Conservation (phyloP, 2,113 vertebrate species). For the Eulemur rufifrons region DNA sequence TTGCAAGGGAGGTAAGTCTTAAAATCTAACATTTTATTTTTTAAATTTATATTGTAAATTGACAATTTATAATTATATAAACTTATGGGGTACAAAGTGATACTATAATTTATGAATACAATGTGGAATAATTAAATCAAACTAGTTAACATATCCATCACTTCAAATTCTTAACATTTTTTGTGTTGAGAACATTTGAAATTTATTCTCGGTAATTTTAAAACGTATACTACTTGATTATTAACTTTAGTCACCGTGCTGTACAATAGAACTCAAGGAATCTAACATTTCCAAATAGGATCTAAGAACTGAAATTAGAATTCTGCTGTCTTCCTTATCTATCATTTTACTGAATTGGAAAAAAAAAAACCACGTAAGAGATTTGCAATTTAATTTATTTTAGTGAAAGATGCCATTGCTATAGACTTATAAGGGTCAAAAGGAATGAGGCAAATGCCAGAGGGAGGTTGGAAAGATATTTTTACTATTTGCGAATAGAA, state of each 20-base stretch:
- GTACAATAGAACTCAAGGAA: neutral
- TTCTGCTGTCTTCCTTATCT: neutral
- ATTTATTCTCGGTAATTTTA: neutral
- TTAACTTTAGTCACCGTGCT: too few relatives aligned
- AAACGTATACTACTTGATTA: neutral
- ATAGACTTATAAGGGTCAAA: neutral
- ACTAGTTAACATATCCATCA: neutral
- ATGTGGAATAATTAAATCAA: neutral
- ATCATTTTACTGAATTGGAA: neutral
- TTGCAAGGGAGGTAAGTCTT: neutral
- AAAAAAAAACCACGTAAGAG: neutral
- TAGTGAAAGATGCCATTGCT: neutral
- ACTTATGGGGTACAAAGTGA: neutral
- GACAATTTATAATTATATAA: neutral
- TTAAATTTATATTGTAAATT: neutral
- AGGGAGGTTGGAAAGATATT: neutral
- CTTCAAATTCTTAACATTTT: neutral
- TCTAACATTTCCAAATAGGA: neutral
- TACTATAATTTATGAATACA: neutral
- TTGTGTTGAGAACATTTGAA: neutral
- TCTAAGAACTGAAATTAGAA: neutral
- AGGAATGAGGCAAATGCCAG: neutral
- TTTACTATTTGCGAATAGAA: constrained; percentile 37
- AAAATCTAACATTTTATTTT: neutral
- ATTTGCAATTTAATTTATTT: constrained; percentile 32